Evolutionary conservation across 1,140 invertebrate species (phyloP).

Genomic region (Vanessa tameamea): DNA sequence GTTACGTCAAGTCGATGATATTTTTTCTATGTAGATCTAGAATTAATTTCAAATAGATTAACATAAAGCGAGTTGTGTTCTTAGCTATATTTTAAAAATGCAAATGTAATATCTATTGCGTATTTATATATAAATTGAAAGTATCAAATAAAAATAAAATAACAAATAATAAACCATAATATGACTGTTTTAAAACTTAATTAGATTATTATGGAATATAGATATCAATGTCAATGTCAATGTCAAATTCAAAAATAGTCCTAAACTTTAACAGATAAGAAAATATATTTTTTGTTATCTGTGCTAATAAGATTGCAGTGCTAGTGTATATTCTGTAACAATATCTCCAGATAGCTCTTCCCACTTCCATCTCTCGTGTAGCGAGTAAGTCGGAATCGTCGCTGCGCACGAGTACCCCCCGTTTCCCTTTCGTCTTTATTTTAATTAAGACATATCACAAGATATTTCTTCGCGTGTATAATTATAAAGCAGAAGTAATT

Average conservation of each 20-base stretch:
- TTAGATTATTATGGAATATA: too few species aligned
- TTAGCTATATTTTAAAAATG: too few species aligned
- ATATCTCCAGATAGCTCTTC: slow-evolving; percentile 7
- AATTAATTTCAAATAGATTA: background rate
- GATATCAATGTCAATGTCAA: too few species aligned
- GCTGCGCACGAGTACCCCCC: slow-evolving; percentile 30
- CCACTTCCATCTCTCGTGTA: slow-evolving; percentile 4
- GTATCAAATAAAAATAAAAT: too few species aligned
- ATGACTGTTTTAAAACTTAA: too few species aligned
- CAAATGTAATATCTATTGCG: too few species aligned
- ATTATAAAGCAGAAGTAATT: slow-evolving; percentile 9
- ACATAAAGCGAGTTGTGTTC: too few species aligned
- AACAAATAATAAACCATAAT: too few species aligned
- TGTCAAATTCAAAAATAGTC: too few species aligned
- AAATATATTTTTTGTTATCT: background rate
- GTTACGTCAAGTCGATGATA: slow-evolving; percentile 13
- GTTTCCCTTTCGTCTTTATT: slow-evolving; percentile 55
- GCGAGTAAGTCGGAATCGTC: slow-evolving; percentile 62
- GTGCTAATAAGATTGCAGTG: background rate
- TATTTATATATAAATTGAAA: too few species aligned
- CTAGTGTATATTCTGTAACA: background rate
- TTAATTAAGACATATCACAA: slow-evolving; percentile 13
- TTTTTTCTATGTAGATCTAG: background rate
- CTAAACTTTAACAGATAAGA: too few species aligned
- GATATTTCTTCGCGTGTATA: slow-evolving; percentile 4